Evolutionary conservation across 2,113 vertebrate genomes (phyloP).

Genomic region (Scopus umbretta): DNA sequence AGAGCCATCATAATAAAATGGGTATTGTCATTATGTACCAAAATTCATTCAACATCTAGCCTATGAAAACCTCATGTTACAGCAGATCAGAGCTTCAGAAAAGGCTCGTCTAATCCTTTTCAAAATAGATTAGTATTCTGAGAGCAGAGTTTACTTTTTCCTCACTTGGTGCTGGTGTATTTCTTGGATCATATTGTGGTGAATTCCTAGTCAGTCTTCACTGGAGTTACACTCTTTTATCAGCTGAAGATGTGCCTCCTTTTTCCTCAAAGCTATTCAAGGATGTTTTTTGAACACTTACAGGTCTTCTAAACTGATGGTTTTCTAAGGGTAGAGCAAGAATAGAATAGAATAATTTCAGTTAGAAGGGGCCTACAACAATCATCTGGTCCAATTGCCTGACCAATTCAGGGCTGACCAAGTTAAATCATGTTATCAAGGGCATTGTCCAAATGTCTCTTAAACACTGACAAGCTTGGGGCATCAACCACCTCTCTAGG

Average conservation of each 20-base stretch:
- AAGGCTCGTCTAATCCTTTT: background rate
- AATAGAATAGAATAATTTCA: background rate
- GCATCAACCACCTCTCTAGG: background rate
- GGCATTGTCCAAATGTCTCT: background rate
- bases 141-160: background rate
- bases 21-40: background rate
- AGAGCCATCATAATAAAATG: background rate
- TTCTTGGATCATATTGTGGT: background rate
- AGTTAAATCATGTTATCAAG: background rate
- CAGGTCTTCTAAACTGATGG: background rate
- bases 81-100: background rate
- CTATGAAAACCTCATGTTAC: background rate
- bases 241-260: background rate
- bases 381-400: background rate
- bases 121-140: background rate
- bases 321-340: background rate
- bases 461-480: background rate
- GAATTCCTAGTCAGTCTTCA: background rate
- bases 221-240: background rate
- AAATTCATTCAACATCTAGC: background rate
- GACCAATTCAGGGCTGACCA: background rate
- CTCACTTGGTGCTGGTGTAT: background rate
- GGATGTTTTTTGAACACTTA: background rate
- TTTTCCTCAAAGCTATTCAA: background rate
- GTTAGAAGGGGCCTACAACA: background rate